These are phyloP conservation scores for Nyctibius grandis DNA, from an alignment of 2,797 vertebrate species.

Conservation along the genomic window DNA sequence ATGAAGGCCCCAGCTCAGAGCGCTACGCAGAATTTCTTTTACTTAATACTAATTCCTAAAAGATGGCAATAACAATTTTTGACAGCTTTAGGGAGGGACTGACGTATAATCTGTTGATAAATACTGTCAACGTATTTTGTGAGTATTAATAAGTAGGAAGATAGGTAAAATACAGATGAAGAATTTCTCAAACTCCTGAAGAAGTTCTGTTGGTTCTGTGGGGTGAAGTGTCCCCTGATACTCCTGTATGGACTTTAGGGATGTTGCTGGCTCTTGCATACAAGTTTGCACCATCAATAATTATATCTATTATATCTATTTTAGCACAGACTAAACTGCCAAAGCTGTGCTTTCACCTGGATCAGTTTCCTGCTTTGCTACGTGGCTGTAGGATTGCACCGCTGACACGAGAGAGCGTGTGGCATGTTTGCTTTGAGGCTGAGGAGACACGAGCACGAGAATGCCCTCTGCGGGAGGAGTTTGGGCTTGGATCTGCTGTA, in stretches of 20 bases:
- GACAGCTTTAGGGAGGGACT: neutral
- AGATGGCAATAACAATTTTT: neutral
- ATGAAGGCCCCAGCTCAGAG: neutral
- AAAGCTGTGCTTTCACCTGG: neutral
- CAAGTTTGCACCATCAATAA: neutral
- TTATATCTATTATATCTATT: neutral
- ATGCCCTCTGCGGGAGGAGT: accelerated
- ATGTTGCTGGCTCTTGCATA: neutral
- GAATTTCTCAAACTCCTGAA: neutral
- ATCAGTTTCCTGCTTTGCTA: neutral
- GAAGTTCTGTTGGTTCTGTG: neutral
- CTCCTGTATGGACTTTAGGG: neutral
- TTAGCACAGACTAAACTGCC: neutral
- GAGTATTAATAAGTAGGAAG: neutral
- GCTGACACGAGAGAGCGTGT: neutral
- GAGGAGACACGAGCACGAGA: neutral
- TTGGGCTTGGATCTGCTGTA: neutral
- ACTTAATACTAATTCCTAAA: neutral
- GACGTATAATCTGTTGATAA: neutral
- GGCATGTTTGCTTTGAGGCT: neutral
- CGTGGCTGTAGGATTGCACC: neutral
- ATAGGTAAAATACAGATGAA: neutral
- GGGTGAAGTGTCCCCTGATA: neutral
- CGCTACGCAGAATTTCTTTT: neutral
- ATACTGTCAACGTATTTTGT: neutral